A percentile compares a stretch with the other conserved stretches of the same genome.
Conservation (phyloP, 1,140 invertebrate genomes). For the Drosophila suzukii region DNA sequence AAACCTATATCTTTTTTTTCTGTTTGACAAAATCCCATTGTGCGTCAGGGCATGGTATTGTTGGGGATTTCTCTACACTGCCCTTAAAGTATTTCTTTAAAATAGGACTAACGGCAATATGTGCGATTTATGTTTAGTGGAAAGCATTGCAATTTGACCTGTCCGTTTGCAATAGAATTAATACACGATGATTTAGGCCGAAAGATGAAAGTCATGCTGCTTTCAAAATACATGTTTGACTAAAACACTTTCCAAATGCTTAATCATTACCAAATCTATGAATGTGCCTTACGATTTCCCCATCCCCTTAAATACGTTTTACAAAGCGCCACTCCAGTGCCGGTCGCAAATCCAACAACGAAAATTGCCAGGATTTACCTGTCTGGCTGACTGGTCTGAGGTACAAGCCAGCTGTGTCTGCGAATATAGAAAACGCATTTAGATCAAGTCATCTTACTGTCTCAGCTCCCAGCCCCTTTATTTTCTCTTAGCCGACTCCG, state of each 20-base stretch:
- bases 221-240: too few species aligned
- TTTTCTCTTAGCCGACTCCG: not conserved
- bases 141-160: conserved; percentile 35
- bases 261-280: not conserved
- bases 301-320: not conserved
- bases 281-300: not conserved
- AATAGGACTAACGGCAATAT: conserved; percentile 33
- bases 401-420: conserved; percentile 15
- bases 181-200: too few species aligned
- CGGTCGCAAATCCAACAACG: conserved; percentile 48
- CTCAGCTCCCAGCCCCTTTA: not conserved
- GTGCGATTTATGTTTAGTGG: conserved; percentile 70
- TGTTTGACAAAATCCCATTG: conserved; percentile 55
- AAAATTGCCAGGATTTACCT: conserved; percentile 52
- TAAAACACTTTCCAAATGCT: too few species aligned
- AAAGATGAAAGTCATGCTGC: too few species aligned
- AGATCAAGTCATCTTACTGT: conserved; percentile 40
- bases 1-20: not conserved
- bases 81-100: conserved; percentile 1
- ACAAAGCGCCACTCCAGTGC: not conserved
- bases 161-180: too few species aligned
- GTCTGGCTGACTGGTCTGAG: conserved; percentile 15
- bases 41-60: conserved; percentile 66
- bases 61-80: conserved; percentile 26
- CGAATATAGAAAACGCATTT: conserved; percentile 42